Evolutionary conservation across 2,113 vertebrate genomes (phyloP).

Genomic region (Pseudonaja textilis): DNA sequence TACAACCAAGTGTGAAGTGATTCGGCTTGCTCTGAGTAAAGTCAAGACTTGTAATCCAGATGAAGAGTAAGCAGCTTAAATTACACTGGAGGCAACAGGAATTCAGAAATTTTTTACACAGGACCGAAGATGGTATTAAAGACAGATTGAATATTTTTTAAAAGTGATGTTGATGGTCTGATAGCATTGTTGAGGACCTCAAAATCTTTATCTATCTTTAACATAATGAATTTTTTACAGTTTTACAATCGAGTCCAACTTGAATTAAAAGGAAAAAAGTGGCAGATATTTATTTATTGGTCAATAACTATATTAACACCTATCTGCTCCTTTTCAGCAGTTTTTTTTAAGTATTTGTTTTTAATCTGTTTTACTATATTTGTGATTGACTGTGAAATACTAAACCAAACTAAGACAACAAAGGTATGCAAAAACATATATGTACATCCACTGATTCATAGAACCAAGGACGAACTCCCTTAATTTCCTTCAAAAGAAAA

Average conservation of each 20-base stretch:
- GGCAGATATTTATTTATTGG: neutral
- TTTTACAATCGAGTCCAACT: neutral
- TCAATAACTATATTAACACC: neutral
- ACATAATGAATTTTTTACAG: neutral
- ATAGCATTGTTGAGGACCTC: neutral
- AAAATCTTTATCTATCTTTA: neutral
- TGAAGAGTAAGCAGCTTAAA: neutral
- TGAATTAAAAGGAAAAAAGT: neutral
- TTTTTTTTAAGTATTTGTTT: neutral
- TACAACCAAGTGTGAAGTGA: neutral
- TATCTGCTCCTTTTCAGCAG: neutral
- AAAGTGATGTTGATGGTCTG: neutral
- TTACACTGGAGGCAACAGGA: neutral
- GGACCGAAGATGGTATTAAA: neutral
- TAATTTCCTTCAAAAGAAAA: neutral
- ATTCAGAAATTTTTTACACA: neutral
- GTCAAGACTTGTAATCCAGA: neutral
- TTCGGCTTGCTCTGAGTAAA: neutral
- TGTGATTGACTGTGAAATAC: neutral
- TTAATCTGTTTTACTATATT: neutral
- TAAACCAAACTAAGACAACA: neutral
- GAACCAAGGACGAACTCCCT: neutral
- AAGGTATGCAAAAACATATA: neutral
- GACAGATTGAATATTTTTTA: neutral
- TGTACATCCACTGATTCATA: neutral